Percentiles rank a stretch among this genome's conserved stretches.
Evolutionary conservation across 2,113 vertebrate genomes (phyloP).

Genomic region (Nymphicus hollandicus): DNA sequence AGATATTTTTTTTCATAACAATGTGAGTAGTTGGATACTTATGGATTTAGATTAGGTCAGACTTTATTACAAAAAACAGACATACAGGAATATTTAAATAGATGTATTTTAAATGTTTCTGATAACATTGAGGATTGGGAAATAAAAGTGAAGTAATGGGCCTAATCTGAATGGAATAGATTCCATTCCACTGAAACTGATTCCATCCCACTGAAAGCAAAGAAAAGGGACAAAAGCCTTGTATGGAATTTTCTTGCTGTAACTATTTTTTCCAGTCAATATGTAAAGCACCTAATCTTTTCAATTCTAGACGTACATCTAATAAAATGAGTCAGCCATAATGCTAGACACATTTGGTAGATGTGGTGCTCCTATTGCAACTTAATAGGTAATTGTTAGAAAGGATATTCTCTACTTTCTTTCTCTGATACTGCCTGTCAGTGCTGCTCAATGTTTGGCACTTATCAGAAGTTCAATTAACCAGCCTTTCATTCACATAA

Average conservation of each 20-base stretch:
- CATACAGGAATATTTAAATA: neutral
- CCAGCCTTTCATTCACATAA: neutral
- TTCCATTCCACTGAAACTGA: neutral
- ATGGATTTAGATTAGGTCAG: neutral
- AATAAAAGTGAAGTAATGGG: neutral
- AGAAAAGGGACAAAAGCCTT: neutral
- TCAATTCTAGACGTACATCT: neutral
- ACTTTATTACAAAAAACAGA: neutral
- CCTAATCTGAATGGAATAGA: neutral
- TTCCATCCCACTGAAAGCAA: neutral
- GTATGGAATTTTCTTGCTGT: neutral
- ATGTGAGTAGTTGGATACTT: neutral
- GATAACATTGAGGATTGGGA: neutral
- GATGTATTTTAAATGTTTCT: neutral
- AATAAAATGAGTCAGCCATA: neutral
- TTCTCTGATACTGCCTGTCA: neutral
- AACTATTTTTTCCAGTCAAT: neutral
- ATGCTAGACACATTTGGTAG: neutral
- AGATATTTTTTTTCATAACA: neutral
- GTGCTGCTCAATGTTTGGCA: neutral
- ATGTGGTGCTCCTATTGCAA: neutral
- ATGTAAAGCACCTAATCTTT: neutral
- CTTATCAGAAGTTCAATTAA: conserved; percentile 44
- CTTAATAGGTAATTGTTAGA: neutral
- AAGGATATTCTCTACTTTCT: neutral